These are phyloP conservation scores for Ctenopoma multispine DNA, from an alignment of 2,797 vertebrate genomes.

Conservation along the genomic window DNA sequence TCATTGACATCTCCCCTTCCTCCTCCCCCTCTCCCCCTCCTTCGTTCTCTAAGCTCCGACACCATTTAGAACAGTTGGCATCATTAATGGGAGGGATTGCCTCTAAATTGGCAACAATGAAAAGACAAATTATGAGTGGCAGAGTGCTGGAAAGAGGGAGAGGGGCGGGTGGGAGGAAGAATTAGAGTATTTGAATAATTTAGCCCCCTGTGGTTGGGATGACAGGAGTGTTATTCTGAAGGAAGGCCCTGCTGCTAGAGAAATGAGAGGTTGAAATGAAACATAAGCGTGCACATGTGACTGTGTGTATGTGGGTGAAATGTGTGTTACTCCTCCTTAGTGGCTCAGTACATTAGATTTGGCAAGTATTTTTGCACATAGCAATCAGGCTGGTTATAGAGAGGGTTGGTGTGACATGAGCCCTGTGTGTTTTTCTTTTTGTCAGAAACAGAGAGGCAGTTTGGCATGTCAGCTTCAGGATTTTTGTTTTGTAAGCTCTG, in stretches of 20 bases:
- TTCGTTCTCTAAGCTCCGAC: constrained; percentile 67
- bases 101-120: constrained; percentile 95
- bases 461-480: constrained; percentile 62
- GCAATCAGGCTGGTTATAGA: constrained; percentile 62
- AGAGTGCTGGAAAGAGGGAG: constrained; percentile 73
- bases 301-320: constrained; percentile 30
- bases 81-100: constrained; percentile 96
- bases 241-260: constrained; percentile 92
- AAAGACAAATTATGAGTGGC: constrained; percentile 97
- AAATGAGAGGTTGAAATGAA: constrained; percentile 93
- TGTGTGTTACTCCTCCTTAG: constrained; percentile 59
- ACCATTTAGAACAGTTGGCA: constrained; percentile 90
- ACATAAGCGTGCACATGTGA: constrained; percentile 79
- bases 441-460: constrained; percentile 67
- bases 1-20: constrained; percentile 57
- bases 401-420: constrained; percentile 65
- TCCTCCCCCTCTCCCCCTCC: constrained; percentile 40
- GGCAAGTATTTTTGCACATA: constrained; percentile 64
- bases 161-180: constrained; percentile 86
- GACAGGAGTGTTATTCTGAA: constrained; percentile 98
- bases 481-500: constrained; percentile 67
- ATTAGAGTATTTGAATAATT: constrained; percentile 99
- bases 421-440: constrained; percentile 59
- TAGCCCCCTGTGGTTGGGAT: constrained; percentile 93
- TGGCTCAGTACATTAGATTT: constrained; percentile 60